phyloP scores from a whole-genome alignment of 2,113 vertebrate species.

The Dicentrarchus labrax region DNA sequence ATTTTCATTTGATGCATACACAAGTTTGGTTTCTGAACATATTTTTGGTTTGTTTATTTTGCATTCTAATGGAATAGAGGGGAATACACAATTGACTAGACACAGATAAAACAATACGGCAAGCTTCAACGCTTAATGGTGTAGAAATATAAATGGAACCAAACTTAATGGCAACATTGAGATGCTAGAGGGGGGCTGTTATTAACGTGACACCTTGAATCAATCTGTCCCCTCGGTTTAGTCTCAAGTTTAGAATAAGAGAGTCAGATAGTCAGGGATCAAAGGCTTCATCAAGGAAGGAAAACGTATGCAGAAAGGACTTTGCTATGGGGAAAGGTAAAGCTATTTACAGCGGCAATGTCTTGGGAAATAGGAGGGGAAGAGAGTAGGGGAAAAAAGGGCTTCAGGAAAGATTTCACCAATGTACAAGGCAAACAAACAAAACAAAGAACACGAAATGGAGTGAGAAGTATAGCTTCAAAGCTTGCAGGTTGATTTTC shows the following conservation, averaged over 20 bases:
- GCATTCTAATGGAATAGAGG: slow-evolving; percentile 11
- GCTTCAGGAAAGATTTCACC: slow-evolving; percentile 67
- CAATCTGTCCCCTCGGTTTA: slow-evolving; percentile 43
- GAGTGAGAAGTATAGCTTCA: slow-evolving; percentile 54
- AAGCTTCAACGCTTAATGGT: background rate
- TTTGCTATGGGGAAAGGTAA: slow-evolving; percentile 79
- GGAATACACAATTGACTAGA: background rate
- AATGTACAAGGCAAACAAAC: slow-evolving; percentile 68
- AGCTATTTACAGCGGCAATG: slow-evolving; percentile 77
- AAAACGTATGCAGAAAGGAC: slow-evolving; percentile 63
- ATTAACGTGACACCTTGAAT: slow-evolving; percentile 55
- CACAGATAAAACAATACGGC: background rate
- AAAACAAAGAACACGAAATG: slow-evolving; percentile 59
- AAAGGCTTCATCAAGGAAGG: slow-evolving; percentile 46
- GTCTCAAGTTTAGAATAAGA: slow-evolving; percentile 36
- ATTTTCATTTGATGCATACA: slow-evolving; percentile 10
- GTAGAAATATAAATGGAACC: slow-evolving; percentile 15
- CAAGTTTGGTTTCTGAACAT: background rate
- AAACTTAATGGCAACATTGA: slow-evolving; percentile 24
- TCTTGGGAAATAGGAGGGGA: slow-evolving; percentile 70
- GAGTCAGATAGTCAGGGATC: slow-evolving; percentile 44
- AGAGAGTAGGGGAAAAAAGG: slow-evolving; percentile 16
- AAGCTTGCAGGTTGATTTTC: slow-evolving; percentile 70
- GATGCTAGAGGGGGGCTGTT: slow-evolving; percentile 28
- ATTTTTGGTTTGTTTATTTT: slow-evolving; percentile 11